Evolutionary conservation across 1,140 invertebrate genomes (phyloP).

Genomic region (Chironomus tepperi): DNA sequence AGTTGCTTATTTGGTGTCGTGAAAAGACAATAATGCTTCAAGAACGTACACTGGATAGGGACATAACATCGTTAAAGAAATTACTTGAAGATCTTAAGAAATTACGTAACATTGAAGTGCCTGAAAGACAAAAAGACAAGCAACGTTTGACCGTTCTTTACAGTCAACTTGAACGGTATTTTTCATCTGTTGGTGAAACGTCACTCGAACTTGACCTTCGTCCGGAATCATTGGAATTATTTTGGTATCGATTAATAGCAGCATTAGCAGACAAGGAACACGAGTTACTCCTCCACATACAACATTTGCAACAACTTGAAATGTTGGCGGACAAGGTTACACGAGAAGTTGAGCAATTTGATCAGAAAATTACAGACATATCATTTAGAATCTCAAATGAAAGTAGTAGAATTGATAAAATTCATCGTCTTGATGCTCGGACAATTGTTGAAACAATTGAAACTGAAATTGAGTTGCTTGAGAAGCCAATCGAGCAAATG

Average conservation of each 20-base stretch:
- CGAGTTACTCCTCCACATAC: conserved; percentile 76
- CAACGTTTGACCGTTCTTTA: conserved; percentile 72
- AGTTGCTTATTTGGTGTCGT: conserved; percentile 73
- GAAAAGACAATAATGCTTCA: conserved; percentile 74
- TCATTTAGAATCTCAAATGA: conserved; percentile 78
- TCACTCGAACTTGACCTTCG: conserved; percentile 78
- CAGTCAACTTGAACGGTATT: conserved; percentile 76
- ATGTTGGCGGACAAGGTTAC: conserved; percentile 83
- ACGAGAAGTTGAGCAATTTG: conserved; percentile 76
- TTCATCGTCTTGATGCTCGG: conserved; percentile 85
- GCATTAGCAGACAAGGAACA: conserved; percentile 77
- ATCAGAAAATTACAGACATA: conserved; percentile 70
- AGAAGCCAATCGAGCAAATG: conserved; percentile 76
- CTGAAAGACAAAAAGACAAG: conserved; percentile 73
- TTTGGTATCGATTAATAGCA: conserved; percentile 75
- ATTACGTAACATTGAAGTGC: conserved; percentile 85
- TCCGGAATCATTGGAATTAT: conserved; percentile 73
- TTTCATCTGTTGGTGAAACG: conserved; percentile 67
- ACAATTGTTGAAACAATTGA: conserved; percentile 79
- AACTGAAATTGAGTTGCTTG: conserved; percentile 67
- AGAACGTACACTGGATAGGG: conserved; percentile 77
- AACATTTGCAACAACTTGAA: conserved; percentile 78
- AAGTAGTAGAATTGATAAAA: conserved; percentile 57
- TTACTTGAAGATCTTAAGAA: conserved; percentile 72
- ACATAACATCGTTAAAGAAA: conserved; percentile 85